These are phyloP conservation scores for Melikaiella ostensackeni DNA, from an alignment of 2,888 invertebrate species.

Conservation along the genomic window DNA sequence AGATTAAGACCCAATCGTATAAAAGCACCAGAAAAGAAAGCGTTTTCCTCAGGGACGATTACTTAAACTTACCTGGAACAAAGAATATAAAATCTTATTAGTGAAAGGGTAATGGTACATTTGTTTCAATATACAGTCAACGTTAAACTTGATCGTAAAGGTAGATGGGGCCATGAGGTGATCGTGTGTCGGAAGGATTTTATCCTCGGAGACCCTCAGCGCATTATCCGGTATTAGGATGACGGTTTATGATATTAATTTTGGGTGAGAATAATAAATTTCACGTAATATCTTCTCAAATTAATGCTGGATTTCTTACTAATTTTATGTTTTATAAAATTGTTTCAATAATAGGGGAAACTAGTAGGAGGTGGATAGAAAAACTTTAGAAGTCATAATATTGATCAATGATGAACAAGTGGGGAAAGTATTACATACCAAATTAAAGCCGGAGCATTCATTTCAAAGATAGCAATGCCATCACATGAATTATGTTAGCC, in stretches of 20 bases:
- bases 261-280: background rate
- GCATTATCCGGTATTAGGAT: conserved; percentile 12
- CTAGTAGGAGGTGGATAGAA: too few relatives aligned
- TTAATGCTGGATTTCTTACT: background rate
- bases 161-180: conserved; percentile 40
- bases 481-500: too few relatives aligned
- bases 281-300: background rate
- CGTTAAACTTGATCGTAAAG: conserved; percentile 40
- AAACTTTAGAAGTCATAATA: too few relatives aligned
- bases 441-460: too few relatives aligned
- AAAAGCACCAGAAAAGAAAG: conserved; percentile 15
- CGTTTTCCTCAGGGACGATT: conserved; percentile 44
- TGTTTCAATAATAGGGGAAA: background rate
- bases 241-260: background rate
- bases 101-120: conserved; percentile 41
- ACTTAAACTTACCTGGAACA: conserved; percentile 60
- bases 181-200: conserved; percentile 28
- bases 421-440: too few relatives aligned
- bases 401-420: too few relatives aligned
- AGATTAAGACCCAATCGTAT: background rate
- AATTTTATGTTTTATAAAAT: background rate
- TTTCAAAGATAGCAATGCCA: too few relatives aligned
- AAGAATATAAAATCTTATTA: conserved; percentile 55
- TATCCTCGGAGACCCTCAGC: background rate
- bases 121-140: conserved; percentile 45